Percentiles rank a stretch among this genome's conserved stretches.
Evolutionary conservation across 2,113 vertebrate genomes (phyloP).

Genomic region (Protobothrops flavoviridis): DNA sequence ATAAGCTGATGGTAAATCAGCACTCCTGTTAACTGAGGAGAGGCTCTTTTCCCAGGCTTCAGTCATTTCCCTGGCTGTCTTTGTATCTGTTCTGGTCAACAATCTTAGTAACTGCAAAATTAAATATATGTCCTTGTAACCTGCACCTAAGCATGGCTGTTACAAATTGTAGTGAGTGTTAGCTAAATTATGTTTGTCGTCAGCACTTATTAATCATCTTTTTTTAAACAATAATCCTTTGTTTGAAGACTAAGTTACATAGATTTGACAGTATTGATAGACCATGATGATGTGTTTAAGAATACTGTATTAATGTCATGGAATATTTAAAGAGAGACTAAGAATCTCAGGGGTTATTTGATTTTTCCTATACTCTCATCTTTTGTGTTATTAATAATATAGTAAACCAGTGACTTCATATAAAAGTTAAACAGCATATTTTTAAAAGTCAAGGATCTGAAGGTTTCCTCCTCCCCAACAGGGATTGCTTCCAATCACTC

Average conservation of each 20-base stretch:
- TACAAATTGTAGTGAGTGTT: background rate
- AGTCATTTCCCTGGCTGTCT: background rate
- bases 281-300: background rate
- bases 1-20: background rate
- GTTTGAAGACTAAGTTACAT: background rate
- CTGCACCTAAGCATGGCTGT: background rate
- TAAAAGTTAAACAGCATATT: background rate
- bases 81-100: background rate
- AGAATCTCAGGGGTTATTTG: background rate
- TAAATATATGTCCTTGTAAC: background rate
- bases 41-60: background rate
- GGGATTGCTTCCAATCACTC: background rate
- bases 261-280: background rate
- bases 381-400: background rate
- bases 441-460: background rate
- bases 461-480: background rate
- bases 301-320: background rate
- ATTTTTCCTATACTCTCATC: background rate
- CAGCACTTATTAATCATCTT: background rate
- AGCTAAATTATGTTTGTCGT: background rate
- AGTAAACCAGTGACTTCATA: background rate
- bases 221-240: background rate
- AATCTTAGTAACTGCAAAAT: background rate
- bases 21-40: background rate
- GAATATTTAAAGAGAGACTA: slow-evolving; percentile 3